Conservation (phyloP, 2,113 vertebrate genomes). For the Misgurnus mizolepis region DNA sequence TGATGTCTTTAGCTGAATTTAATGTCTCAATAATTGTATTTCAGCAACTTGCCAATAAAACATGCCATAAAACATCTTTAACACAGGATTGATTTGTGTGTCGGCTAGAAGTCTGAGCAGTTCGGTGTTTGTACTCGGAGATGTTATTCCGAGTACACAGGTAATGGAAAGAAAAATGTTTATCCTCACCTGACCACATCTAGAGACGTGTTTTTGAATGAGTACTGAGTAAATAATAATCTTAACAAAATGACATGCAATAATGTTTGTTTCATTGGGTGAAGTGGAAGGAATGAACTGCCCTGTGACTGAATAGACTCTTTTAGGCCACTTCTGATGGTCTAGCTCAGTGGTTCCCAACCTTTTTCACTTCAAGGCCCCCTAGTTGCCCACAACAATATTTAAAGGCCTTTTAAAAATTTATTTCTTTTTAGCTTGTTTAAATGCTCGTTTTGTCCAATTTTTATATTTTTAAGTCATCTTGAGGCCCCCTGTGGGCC, state of each 20-base stretch:
- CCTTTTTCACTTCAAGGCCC: too few species aligned
- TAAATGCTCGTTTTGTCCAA: too few species aligned
- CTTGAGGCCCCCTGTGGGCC: too few species aligned
- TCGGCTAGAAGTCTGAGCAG: conserved; percentile 1
- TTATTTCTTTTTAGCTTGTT: too few species aligned
- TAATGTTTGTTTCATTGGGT: conserved; percentile 64
- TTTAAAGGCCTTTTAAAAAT: too few species aligned
- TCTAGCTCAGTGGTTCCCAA: too few species aligned
- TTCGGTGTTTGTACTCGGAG: not conserved
- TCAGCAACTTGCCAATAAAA: conserved; percentile 63
- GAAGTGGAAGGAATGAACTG: conserved; percentile 49
- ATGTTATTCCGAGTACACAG: conserved; percentile 44
- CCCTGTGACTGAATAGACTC: conserved; percentile 59
- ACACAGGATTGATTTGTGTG: conserved; percentile 26
- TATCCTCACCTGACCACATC: conserved; percentile 33
- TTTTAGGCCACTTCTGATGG: conserved; percentile 47
- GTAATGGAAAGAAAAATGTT: conserved; percentile 58
- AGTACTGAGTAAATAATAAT: conserved; percentile 14
- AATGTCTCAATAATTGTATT: conserved; percentile 48
- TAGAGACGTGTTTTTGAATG: conserved; percentile 51
- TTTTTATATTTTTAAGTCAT: too few species aligned
- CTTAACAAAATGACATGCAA: conserved; percentile 56
- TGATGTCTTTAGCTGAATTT: conserved; percentile 43
- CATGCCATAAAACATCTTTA: conserved; percentile 44
- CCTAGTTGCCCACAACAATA: too few species aligned